Percentiles rank a stretch among this genome's conserved stretches.
phyloP scores from a whole-genome alignment of 30 jellyfish, hydroid and myxozoan genomes.

The Rhopilema esculentum region DNA sequence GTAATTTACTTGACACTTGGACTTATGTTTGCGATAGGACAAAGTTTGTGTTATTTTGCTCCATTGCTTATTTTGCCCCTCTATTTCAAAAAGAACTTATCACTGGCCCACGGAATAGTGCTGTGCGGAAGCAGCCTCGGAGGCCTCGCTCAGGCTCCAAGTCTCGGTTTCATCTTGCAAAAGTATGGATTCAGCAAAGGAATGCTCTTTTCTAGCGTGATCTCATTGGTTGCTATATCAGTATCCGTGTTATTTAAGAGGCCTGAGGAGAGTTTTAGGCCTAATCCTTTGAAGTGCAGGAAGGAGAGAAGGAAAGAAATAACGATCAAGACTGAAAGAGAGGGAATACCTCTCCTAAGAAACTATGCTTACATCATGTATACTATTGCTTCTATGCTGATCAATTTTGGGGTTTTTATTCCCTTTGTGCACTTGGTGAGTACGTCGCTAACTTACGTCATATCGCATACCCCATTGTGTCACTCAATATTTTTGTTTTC shows the following conservation, averaged over 20 bases:
- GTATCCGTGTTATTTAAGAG: constrained; percentile 14
- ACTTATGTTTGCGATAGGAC: constrained; percentile 61
- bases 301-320: not conserved
- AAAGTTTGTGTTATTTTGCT: constrained; percentile 60
- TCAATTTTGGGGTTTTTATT: not conserved
- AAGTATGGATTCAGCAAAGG: constrained; percentile 53
- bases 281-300: not conserved
- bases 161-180: constrained; percentile 26
- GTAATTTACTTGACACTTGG: constrained; percentile 67
- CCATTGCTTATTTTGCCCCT: constrained; percentile 63
- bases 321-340: not conserved
- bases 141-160: constrained; percentile 69
- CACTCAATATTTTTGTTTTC: no score
- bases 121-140: constrained; percentile 73
- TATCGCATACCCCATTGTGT: no score
- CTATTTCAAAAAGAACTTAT: constrained; percentile 56
- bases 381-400: not conserved
- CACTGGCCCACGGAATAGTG: constrained; percentile 76
- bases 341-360: not conserved
- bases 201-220: constrained; percentile 40
- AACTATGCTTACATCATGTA: not conserved
- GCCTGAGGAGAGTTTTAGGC: constrained; percentile 1
- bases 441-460: not conserved
- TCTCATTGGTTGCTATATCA: constrained; percentile 38
- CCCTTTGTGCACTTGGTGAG: not conserved